Evolutionary conservation across 2,113 vertebrate species (phyloP), one percentile per base, ranked within the genome.

Genomic region (Brachirus orientalis): DNA sequence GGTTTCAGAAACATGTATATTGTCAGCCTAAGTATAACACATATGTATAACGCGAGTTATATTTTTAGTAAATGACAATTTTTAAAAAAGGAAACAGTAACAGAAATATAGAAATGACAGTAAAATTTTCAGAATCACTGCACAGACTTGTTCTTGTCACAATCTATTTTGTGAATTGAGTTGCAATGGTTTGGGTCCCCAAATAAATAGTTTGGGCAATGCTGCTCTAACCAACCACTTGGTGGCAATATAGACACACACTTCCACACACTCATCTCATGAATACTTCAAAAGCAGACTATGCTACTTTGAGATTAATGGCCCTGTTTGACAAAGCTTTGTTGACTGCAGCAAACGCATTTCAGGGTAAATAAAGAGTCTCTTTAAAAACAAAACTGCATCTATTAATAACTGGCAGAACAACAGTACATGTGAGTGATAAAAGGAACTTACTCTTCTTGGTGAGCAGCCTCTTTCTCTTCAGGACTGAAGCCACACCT

Each of bases 401-500:
- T 77, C 62, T 77, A 79, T 62, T 64, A 66, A 74, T 75, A 83
- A 43, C 46, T 17, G 20, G 12, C n/a, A 36, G 54, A 74, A 80
- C 20, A 20, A 37, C 44, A 36, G 53, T n/a, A 28, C 6, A 16
- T 28, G 51, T 55, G 51, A 71, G 63, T 64, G 63, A 75, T 63
- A 50, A 28, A 22, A 57, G 19, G 61, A 38, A 65, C 95, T 92
- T 76, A 98, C 97, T 96, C 75, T 95, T 96, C 86, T 95, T 98
- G 71, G 92, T 88, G 61, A 96, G 90, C 69, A 95, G 70, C 76
- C 93, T 95, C 77, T 94, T 97, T 64, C 88, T 93, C 58, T 93
- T 94, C 0, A 89, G 17, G 0, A 89, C 68, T 45, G 92, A 81
- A 65, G 90, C 91, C 0, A 88, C 72, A 10, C 86, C 28, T 13